These are phyloP conservation scores for Lampris megalopsis DNA, from an alignment of 2,113 vertebrate species.

Conservation along the genomic window DNA sequence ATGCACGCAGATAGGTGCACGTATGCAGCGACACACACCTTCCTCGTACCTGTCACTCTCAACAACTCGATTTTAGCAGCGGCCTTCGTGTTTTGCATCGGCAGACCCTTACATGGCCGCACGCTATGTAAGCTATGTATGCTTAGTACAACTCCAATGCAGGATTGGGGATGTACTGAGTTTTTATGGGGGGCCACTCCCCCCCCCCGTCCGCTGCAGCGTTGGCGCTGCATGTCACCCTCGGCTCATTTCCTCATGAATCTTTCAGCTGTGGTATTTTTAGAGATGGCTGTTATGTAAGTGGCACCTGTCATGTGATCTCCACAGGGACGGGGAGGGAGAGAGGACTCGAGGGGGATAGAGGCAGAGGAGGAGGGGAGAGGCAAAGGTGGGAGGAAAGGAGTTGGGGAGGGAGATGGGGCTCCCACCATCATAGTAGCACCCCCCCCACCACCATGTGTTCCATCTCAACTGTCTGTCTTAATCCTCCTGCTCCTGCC, in stretches of 20 bases:
- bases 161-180: neutral
- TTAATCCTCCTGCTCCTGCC: neutral
- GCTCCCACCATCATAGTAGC: slow-evolving; percentile 11
- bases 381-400: slow-evolving; percentile 22
- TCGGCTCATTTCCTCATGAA: slow-evolving; percentile 71
- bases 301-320: slow-evolving; percentile 84
- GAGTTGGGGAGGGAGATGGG: neutral
- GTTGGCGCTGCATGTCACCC: slow-evolving; percentile 38
- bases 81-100: neutral
- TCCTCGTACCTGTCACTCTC: no score
- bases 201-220: slow-evolving; percentile 47
- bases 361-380: slow-evolving; percentile 15
- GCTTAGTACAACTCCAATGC: neutral
- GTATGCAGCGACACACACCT: neutral
- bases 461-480: neutral
- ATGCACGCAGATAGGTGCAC: neutral
- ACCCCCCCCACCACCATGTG: slow-evolving; percentile 11
- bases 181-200: slow-evolving; percentile 20
- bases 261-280: slow-evolving; percentile 82
- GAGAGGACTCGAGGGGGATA: slow-evolving; percentile 33
- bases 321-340: slow-evolving; percentile 61
- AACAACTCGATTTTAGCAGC: neutral
- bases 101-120: neutral
- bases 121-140: no score
- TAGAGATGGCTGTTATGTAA: slow-evolving; percentile 80